Percentiles rank a stretch among this genome's conserved stretches.
Evolutionary conservation across 2,113 vertebrate genomes (phyloP).

Genomic region (Cottus gobio): DNA sequence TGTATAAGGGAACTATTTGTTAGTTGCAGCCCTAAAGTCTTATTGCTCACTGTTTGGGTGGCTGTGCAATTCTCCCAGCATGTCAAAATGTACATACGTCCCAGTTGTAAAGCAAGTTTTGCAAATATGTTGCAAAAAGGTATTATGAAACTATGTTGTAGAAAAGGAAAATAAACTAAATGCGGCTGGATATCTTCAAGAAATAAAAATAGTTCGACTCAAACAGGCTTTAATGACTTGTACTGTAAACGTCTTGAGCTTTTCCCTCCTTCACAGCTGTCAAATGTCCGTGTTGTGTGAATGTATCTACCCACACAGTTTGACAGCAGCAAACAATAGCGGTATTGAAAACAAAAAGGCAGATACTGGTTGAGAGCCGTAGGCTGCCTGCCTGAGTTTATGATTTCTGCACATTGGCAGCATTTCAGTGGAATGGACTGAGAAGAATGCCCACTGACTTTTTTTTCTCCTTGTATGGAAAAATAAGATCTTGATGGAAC

Average conservation of each 20-base stretch:
- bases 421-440: conserved; percentile 60
- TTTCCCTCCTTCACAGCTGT: conserved; percentile 21
- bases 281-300: conserved; percentile 39
- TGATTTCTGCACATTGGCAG: conserved; percentile 62
- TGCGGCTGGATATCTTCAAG: neutral
- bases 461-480: conserved; percentile 51
- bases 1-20: neutral
- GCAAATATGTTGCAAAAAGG: neutral
- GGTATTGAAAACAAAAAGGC: conserved; percentile 27
- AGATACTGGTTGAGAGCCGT: conserved; percentile 19
- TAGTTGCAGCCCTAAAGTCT: neutral
- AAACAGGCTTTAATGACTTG: neutral
- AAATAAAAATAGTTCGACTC: neutral
- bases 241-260: neutral
- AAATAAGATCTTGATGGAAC: conserved; percentile 42
- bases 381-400: conserved; percentile 50
- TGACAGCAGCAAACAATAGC: conserved; percentile 53
- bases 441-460: conserved; percentile 59
- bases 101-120: neutral
- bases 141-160: neutral
- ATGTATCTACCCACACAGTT: conserved; percentile 50
- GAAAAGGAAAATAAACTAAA: neutral
- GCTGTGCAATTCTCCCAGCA: neutral
- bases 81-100: neutral
- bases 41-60: neutral